Evolutionary conservation across 2,113 vertebrate species (phyloP).

Genomic region (Rhinolophus sinicus): DNA sequence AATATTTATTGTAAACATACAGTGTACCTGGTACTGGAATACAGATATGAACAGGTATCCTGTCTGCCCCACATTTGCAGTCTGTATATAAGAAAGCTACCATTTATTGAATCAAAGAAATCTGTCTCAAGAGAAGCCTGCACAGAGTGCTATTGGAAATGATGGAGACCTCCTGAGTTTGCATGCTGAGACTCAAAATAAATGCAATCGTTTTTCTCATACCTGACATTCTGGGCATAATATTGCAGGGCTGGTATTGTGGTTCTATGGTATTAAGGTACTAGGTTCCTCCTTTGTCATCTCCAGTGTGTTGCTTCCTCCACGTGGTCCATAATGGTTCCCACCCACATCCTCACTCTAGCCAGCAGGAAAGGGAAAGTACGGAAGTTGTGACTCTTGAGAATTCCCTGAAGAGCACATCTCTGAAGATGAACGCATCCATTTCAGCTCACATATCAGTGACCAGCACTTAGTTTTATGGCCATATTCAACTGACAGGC

Average conservation of each 20-base stretch:
- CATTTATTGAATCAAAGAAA: not conserved
- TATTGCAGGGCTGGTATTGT: not conserved
- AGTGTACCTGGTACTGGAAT: not conserved
- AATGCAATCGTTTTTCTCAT: not conserved
- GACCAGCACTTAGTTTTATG: conserved; percentile 8
- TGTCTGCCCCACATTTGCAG: not conserved
- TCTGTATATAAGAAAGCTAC: not conserved
- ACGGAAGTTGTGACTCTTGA: not conserved
- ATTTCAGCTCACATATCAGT: not conserved
- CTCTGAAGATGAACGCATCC: not conserved
- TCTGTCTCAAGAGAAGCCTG: not conserved
- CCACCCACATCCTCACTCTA: not conserved
- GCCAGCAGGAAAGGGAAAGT: not conserved
- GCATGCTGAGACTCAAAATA: not conserved
- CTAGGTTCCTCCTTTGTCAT: not conserved
- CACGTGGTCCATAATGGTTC: fast-evolving
- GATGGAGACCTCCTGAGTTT: not conserved
- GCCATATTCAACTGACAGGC: not conserved
- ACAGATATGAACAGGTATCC: not conserved
- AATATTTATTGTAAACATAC: conserved; percentile 6
- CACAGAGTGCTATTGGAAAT: not conserved
- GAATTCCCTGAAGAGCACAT: not conserved
- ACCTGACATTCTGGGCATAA: not conserved
- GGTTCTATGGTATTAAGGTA: not conserved
- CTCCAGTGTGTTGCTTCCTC: not conserved